Evolutionary conservation across 2,888 invertebrate species (phyloP).

Genomic region (Oscheius myriophilus): DNA sequence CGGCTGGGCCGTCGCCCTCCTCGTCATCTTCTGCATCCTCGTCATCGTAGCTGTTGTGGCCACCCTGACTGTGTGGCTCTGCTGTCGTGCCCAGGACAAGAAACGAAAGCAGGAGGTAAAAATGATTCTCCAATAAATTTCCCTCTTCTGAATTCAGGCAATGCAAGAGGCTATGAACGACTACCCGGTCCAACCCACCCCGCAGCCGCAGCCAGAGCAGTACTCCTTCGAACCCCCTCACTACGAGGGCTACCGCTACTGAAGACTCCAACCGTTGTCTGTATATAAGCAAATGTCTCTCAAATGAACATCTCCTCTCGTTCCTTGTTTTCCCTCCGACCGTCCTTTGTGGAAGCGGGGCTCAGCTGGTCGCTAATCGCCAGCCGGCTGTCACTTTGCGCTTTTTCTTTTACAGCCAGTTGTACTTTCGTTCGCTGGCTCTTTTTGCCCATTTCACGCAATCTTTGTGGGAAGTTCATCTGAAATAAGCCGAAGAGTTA

Average conservation of each 20-base stretch:
- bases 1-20: conserved; percentile 60
- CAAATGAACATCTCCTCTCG: too few relatives aligned
- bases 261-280: conserved; percentile 2
- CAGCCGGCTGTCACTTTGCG: too few relatives aligned
- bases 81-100: conserved; percentile 52
- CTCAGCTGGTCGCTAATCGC: too few relatives aligned
- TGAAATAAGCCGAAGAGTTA: too few relatives aligned
- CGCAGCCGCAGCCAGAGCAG: conserved; percentile 37
- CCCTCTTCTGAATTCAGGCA: background rate
- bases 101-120: conserved; percentile 45
- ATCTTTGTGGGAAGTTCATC: too few relatives aligned
- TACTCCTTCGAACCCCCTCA: conserved; percentile 49
- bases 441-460: too few relatives aligned
- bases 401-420: too few relatives aligned
- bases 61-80: conserved; percentile 57
- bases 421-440: too few relatives aligned
- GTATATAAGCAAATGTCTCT: background rate
- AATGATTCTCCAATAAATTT: too few relatives aligned
- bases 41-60: conserved; percentile 52
- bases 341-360: too few relatives aligned
- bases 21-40: conserved; percentile 56
- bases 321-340: too few relatives aligned
- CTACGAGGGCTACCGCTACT: conserved; percentile 50
- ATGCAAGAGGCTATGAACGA: conserved; percentile 27
- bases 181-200: conserved; percentile 43